Conservation (phyloP, 2,888 invertebrate genomes). For the Drosophila pseudotakahashii region DNA sequence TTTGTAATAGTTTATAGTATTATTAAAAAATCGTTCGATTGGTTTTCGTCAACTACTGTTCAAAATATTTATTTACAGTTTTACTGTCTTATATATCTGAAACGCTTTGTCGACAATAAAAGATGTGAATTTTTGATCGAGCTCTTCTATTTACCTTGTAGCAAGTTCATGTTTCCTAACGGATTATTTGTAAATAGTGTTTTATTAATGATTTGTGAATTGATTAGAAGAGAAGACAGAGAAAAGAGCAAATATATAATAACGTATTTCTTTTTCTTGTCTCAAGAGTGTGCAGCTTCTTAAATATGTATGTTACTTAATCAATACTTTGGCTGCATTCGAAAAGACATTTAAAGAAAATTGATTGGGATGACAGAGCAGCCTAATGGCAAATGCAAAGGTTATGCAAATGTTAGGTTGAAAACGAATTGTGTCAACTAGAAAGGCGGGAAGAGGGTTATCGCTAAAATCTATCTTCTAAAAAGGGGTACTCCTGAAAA, state of each 20-base stretch:
- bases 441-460: not conserved
- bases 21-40: too few species aligned
- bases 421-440: slow-evolving; percentile 16
- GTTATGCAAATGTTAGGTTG: slow-evolving; percentile 4
- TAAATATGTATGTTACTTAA: not conserved
- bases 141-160: slow-evolving; percentile 86
- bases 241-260: slow-evolving; percentile 55
- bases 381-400: slow-evolving; percentile 24
- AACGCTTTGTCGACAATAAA: slow-evolving; percentile 47
- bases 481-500: slow-evolving; percentile 15
- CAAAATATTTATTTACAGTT: not conserved
- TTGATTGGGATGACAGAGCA: slow-evolving; percentile 9
- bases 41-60: too few species aligned
- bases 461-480: slow-evolving; percentile 9
- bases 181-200: slow-evolving; percentile 47
- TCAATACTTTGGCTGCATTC: slow-evolving; percentile 4
- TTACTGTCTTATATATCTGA: slow-evolving; percentile 4
- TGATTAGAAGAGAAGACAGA: slow-evolving; percentile 69
- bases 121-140: slow-evolving; percentile 41
- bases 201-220: slow-evolving; percentile 47
- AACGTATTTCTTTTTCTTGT: slow-evolving; percentile 21
- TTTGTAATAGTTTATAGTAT: too few species aligned
- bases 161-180: slow-evolving; percentile 87
- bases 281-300: slow-evolving; percentile 20
- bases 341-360: slow-evolving; percentile 1